Base-by-base conservation (phyloP, 92 coral and sea anemone genomes). In the Parazoanthus swiftii region DNA sequence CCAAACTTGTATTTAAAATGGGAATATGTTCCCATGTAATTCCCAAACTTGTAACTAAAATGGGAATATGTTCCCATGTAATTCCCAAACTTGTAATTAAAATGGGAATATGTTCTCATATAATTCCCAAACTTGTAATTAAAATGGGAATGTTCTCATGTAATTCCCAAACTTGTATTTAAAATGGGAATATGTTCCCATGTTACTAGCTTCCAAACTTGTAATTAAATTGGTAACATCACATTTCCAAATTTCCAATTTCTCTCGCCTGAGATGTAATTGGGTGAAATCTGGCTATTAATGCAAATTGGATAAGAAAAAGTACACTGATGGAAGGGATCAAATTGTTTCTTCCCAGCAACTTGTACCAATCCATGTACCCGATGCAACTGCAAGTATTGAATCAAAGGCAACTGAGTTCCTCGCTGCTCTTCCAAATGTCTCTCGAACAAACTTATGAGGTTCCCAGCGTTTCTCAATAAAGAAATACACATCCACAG, bases 401-500 rank as follows among this genome's bases (percentile, higher is more conserved):
- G 90, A 86, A 74, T 85, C 94, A 75, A 89, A 89, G 35, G 67
- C 20, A 72, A 91, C 94, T n/a, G 88, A 29, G 90, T 89, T 91
- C 38, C 90, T 91, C 43, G 91, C 92, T 58, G 26, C 35, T 89
- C 94, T 85, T 86, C 90, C 89, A 44, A 89, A 86, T 38, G 90
- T 85, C 76, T 91, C 94, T 37, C 92, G 74, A 35, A 73, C 86
- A 89, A 89, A 91, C 79, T 3, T 85, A 75, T 81, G 26, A 29
- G 92, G 90, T 36, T 85, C 74, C 14, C 42, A 51, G 38, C 79
- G 75, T 80, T 48, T 85, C 81, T 89, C 94, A 87, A 92, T 83
- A 79, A 50, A 92, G 74, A 92, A 92, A 54, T 91, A 85, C 81
- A 92, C 94, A 58, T 92, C 90, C 37, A 89, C 92, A 46, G 59